Conservation (phyloP, 2,113 vertebrate species). For the Mus pahari region DNA sequence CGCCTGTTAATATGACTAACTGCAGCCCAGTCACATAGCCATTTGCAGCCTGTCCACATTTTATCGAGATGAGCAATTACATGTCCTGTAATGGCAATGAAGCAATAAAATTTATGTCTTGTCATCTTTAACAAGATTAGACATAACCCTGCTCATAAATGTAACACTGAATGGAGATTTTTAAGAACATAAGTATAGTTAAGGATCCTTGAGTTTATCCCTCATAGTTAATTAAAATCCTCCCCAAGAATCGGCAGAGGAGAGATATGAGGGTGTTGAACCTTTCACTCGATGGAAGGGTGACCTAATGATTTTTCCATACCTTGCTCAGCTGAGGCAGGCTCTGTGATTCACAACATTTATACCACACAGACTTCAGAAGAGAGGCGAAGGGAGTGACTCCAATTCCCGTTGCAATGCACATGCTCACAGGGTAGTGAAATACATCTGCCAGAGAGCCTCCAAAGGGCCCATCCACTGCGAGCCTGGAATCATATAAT, state of each 20-base stretch:
- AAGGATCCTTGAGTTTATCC: slow-evolving; percentile 79
- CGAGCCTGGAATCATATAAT: slow-evolving; percentile 83
- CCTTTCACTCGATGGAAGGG: slow-evolving; percentile 40
- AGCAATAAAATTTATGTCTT: slow-evolving; percentile 83
- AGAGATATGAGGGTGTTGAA: slow-evolving; percentile 52
- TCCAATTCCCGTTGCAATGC: slow-evolving; percentile 89
- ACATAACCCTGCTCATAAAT: slow-evolving; percentile 81
- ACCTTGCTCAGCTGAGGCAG: slow-evolving; percentile 86
- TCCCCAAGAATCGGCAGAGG: slow-evolving; percentile 66
- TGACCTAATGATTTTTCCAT: slow-evolving; percentile 69
- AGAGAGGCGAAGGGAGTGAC: slow-evolving; percentile 90
- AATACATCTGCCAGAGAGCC: slow-evolving; percentile 86
- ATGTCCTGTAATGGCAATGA: slow-evolving; percentile 77
- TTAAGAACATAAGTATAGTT: slow-evolving; percentile 80
- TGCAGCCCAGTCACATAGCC: slow-evolving; percentile 48
- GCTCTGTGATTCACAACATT: slow-evolving; percentile 75
- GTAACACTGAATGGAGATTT: slow-evolving; percentile 74
- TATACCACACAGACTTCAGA: slow-evolving; percentile 90
- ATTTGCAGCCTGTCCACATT: slow-evolving; percentile 69
- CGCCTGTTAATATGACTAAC: slow-evolving; percentile 34
- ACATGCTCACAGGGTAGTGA: slow-evolving; percentile 86
- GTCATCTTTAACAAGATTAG: slow-evolving; percentile 83
- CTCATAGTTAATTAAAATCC: slow-evolving; percentile 77
- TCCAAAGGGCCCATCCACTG: slow-evolving; percentile 89
- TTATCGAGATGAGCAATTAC: slow-evolving; percentile 79